Evolutionary conservation across 2,888 invertebrate species (phyloP).

Genomic region (Idaea aversata): DNA sequence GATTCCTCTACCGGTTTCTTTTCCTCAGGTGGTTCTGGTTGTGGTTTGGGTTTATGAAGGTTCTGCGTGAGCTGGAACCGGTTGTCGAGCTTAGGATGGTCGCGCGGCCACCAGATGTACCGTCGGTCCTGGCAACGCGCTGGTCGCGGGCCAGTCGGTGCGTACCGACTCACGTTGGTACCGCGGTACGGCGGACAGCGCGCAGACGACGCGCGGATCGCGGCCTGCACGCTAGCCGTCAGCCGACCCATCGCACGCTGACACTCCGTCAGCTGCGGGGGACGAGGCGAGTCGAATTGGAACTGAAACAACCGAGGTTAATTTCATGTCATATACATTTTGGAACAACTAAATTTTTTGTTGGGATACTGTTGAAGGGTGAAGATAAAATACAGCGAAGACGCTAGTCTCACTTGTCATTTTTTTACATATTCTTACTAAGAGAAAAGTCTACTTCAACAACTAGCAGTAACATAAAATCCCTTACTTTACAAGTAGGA

Average conservation of each 20-base stretch:
- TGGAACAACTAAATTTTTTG: no score
- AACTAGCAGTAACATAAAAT: background rate
- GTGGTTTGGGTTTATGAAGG: conserved; percentile 25
- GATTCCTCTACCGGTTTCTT: conserved; percentile 28
- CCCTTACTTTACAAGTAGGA: conserved; percentile 64
- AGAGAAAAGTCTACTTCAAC: background rate
- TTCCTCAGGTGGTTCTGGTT: conserved; percentile 21
- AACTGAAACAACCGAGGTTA: conserved; percentile 43
- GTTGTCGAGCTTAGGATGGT: conserved; percentile 54
- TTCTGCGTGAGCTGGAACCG: conserved; percentile 47
- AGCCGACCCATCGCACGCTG: conserved; percentile 64
- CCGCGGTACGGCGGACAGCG: conserved; percentile 66
- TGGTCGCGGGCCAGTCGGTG: conserved; percentile 64
- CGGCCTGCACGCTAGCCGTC: conserved; percentile 64
- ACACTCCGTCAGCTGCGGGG: conserved; percentile 56
- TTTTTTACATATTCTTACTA: no score
- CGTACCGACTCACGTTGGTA: conserved; percentile 67
- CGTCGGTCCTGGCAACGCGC: conserved; percentile 56
- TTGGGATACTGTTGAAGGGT: no score
- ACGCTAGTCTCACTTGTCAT: no score
- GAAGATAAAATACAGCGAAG: background rate
- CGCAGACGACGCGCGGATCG: conserved; percentile 58
- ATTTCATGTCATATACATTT: no score
- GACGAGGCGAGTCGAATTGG: conserved; percentile 66
- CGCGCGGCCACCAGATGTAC: conserved; percentile 65